These are phyloP conservation scores for Dysidea cf. avara DNA, from an alignment of 37 sponge, comb jelly and placozoan species.

Conservation along the genomic window DNA sequence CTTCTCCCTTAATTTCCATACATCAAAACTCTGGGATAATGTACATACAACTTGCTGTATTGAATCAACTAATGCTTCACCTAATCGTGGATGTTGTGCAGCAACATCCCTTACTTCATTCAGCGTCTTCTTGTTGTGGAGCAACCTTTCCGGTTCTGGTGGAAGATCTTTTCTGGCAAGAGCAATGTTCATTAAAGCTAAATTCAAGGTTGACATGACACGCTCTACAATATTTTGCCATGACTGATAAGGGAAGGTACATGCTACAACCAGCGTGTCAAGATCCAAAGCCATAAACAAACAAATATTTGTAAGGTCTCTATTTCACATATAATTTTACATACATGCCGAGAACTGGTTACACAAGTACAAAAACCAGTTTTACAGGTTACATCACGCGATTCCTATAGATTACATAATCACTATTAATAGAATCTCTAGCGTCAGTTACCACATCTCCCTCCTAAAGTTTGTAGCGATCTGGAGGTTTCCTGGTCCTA, in stretches of 20 bases:
- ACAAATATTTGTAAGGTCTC: too few species aligned
- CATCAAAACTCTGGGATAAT: neutral
- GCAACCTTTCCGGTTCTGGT: neutral
- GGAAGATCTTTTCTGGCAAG: constrained; percentile 13
- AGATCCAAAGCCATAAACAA: neutral
- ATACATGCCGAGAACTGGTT: too few species aligned
- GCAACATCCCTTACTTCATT: neutral
- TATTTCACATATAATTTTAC: too few species aligned
- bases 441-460: too few species aligned
- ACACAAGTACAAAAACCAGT: too few species aligned
- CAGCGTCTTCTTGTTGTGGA: neutral
- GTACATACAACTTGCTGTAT: neutral
- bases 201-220: constrained; percentile 5
- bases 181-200: constrained; percentile 2
- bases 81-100: neutral
- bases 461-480: too few species aligned
- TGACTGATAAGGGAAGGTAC: constrained; percentile 4
- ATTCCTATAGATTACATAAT: too few species aligned
- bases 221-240: constrained; percentile 4
- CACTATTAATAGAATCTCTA: too few species aligned
- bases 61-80: neutral
- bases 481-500: too few species aligned
- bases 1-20: constrained; percentile 6
- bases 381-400: too few species aligned
- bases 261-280: neutral